phyloP scores from a whole-genome alignment of 2,113 vertebrate species.

The Phalacrocorax brasilianus region DNA sequence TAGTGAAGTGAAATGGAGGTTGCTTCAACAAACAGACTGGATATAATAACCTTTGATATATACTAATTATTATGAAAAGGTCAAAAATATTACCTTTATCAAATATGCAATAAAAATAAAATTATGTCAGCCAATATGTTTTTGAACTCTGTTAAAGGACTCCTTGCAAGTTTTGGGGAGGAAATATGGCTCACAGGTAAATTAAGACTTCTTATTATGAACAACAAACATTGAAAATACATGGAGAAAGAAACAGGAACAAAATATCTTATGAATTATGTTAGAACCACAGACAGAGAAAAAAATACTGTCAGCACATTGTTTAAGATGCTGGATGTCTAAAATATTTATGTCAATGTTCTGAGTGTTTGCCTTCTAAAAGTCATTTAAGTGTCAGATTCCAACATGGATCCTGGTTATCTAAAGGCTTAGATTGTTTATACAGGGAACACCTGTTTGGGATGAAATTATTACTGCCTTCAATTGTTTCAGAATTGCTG shows the following conservation, averaged over 20 bases:
- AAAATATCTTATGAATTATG: background rate
- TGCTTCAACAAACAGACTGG: background rate
- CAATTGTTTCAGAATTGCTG: background rate
- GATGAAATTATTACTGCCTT: background rate
- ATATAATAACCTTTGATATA: background rate
- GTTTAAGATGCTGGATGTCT: background rate
- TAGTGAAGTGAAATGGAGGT: background rate
- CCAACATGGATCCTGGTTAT: background rate
- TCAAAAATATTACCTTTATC: background rate
- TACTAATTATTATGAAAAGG: background rate
- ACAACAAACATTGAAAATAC: background rate
- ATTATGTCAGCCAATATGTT: background rate
- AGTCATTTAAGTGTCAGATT: background rate
- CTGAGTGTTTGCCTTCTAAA: background rate
- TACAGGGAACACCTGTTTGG: background rate
- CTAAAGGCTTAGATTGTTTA: background rate
- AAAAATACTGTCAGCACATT: background rate
- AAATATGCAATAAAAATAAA: background rate
- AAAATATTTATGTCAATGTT: background rate
- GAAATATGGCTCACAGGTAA: background rate
- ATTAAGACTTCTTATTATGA: background rate
- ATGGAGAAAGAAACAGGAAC: background rate
- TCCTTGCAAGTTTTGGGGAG: background rate
- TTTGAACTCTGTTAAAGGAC: background rate
- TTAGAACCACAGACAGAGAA: background rate